Conservation (phyloP, 23 tunicate species). For the Pegea sp. region DNA sequence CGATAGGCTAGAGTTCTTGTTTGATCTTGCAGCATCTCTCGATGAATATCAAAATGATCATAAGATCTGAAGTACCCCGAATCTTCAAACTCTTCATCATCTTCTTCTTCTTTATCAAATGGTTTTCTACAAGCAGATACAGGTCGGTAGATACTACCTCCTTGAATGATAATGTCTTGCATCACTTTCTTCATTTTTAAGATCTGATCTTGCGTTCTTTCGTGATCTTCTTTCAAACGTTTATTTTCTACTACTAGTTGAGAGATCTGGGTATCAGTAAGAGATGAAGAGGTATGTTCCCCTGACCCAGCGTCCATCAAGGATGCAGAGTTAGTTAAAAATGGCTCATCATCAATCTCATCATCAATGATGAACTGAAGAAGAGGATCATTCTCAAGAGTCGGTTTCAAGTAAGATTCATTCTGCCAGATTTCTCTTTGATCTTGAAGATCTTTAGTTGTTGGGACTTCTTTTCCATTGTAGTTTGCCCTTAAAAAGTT, state of each 20-base stretch:
- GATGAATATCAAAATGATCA: conserved; percentile 89
- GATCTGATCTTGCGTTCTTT: conserved; percentile 20
- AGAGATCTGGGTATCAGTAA: background rate
- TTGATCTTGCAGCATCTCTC: conserved; percentile 91
- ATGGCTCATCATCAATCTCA: conserved; percentile 11
- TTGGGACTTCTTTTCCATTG: conserved; percentile 18
- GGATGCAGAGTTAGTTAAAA: background rate
- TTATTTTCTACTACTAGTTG: conserved; percentile 2
- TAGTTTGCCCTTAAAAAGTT: conserved; percentile 43
- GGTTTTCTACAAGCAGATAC: conserved; percentile 66
- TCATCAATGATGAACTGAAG: conserved; percentile 68
- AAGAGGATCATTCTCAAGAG: conserved; percentile 46
- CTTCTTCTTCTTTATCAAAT: conserved; percentile 8
- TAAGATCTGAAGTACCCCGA: conserved; percentile 80
- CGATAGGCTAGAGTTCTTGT: conserved; percentile 60
- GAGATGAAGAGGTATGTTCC: background rate
- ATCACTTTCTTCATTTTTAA: conserved; percentile 55
- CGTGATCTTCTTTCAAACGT: conserved; percentile 6
- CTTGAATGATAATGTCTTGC: conserved; percentile 55
- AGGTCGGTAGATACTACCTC: conserved; percentile 52
- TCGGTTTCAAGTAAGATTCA: conserved; percentile 53
- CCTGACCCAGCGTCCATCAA: background rate
- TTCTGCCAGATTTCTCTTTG: conserved; percentile 12
- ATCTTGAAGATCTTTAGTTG: conserved; percentile 15
- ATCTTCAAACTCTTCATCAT: conserved; percentile 77